Percentiles rank a stretch among this genome's conserved stretches.
Evolutionary conservation across 2,888 invertebrate genomes (phyloP).

Genomic region (Scrobipalpa costella): DNA sequence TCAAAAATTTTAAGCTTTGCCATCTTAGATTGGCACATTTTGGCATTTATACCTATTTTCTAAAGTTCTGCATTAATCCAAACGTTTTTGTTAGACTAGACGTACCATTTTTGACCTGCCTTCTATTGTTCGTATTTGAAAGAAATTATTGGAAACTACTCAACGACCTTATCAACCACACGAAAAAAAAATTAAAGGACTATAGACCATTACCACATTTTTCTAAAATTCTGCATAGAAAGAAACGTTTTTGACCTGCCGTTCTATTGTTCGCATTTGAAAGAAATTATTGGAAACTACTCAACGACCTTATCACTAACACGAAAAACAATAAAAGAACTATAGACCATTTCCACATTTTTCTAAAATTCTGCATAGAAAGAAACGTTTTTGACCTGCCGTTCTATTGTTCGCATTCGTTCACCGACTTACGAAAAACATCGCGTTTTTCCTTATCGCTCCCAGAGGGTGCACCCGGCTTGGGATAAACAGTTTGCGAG

Average conservation of each 20-base stretch:
- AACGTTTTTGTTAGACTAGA: no score
- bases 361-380: not conserved
- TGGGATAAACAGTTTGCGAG: slow-evolving; percentile 12
- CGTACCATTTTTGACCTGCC: no score
- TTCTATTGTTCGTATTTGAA: not conserved
- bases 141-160: no score
- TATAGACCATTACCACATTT: not conserved
- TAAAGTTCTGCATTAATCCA: not conserved
- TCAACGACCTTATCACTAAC: no score
- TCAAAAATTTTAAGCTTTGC: no score
- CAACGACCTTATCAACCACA: no score
- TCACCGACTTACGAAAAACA: not conserved
- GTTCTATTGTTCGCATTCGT: slow-evolving; percentile 14
- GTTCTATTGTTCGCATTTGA: slow-evolving; percentile 2
- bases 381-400: slow-evolving; percentile 1
- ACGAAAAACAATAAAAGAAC: no score
- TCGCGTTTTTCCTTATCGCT: slow-evolving; percentile 13
- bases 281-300: no score
- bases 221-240: not conserved
- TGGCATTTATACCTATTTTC: no score
- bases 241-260: slow-evolving; percentile 1
- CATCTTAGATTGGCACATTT: no score
- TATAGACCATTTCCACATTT: not conserved
- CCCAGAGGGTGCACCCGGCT: slow-evolving; percentile 5
- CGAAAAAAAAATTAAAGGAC: no score